Conservation (phyloP, 92 coral and sea anemone genomes). For the Porites divaricata region DNA sequence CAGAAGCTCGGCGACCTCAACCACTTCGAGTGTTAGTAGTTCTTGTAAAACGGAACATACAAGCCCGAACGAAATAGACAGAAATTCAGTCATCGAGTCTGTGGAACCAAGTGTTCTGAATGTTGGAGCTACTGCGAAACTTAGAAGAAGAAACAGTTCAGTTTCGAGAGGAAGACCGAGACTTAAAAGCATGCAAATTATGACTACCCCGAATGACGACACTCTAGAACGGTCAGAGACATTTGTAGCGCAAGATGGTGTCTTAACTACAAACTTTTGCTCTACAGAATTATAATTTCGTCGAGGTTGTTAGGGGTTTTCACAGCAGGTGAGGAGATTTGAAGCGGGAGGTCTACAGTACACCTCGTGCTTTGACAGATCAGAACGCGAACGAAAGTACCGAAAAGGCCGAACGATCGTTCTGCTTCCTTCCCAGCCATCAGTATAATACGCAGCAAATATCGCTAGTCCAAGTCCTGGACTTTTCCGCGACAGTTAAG, state of each 20-base stretch:
- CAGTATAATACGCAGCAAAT: too few relatives aligned
- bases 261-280: slow-evolving; percentile 45
- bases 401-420: too few relatives aligned
- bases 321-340: too few relatives aligned
- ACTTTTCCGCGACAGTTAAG: too few relatives aligned
- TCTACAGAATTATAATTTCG: slow-evolving; percentile 40
- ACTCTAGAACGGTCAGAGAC: slow-evolving; percentile 39
- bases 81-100: not conserved
- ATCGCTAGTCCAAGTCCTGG: too few relatives aligned
- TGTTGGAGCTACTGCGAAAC: slow-evolving; percentile 33
- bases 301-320: not conserved
- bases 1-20: slow-evolving; percentile 17
- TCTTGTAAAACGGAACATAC: not conserved
- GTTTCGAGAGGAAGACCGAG: not conserved
- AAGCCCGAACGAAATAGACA: slow-evolving; percentile 1
- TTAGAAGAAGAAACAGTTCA: slow-evolving; percentile 36
- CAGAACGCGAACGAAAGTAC: not conserved
- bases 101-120: slow-evolving; percentile 4
- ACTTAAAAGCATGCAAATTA: not conserved
- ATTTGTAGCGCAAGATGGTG: slow-evolving; percentile 51
- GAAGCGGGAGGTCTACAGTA: not conserved
- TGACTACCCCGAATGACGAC: not conserved
- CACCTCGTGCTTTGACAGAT: not conserved
- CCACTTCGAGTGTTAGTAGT: not conserved
- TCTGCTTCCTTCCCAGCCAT: too few relatives aligned